Evolutionary conservation across 2,888 invertebrate species (phyloP).

Genomic region (Anagyrus pseudococci): DNA sequence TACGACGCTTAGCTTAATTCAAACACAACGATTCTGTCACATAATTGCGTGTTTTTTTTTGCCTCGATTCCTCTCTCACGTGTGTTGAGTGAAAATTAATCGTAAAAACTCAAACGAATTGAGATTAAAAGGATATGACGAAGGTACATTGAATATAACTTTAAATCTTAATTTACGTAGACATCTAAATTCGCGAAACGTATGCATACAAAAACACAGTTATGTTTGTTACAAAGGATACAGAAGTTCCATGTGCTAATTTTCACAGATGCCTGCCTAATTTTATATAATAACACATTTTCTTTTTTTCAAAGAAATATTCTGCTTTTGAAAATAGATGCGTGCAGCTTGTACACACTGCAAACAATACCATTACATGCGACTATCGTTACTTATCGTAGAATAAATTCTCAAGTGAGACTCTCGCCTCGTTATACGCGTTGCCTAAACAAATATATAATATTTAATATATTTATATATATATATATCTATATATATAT

Average conservation of each 20-base stretch:
- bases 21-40: constrained; percentile 7
- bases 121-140: too few relatives aligned
- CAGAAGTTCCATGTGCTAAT: constrained; percentile 34
- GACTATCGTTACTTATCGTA: not conserved
- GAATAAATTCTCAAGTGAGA: constrained; percentile 10
- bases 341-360: too few relatives aligned
- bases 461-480: constrained; percentile 24
- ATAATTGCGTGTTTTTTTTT: constrained; percentile 1
- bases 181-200: constrained; percentile 22
- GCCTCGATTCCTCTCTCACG: not conserved
- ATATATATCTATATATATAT: constrained; percentile 16
- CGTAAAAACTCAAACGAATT: not conserved
- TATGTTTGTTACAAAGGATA: constrained; percentile 36
- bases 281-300: too few relatives aligned
- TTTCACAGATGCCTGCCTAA: constrained; percentile 37
- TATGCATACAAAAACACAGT: constrained; percentile 29
- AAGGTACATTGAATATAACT: constrained; percentile 12
- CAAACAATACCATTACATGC: constrained; percentile 12
- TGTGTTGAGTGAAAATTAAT: constrained; percentile 12
- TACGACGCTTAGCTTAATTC: constrained; percentile 8
- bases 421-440: not conserved
- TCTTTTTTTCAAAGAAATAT: too few relatives aligned
- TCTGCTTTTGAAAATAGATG: too few relatives aligned
- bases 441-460: constrained; percentile 29
- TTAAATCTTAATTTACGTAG: constrained; percentile 16